Evolutionary conservation across 1,140 invertebrate genomes (phyloP).

Genomic region (Agraylea sexmaculata): DNA sequence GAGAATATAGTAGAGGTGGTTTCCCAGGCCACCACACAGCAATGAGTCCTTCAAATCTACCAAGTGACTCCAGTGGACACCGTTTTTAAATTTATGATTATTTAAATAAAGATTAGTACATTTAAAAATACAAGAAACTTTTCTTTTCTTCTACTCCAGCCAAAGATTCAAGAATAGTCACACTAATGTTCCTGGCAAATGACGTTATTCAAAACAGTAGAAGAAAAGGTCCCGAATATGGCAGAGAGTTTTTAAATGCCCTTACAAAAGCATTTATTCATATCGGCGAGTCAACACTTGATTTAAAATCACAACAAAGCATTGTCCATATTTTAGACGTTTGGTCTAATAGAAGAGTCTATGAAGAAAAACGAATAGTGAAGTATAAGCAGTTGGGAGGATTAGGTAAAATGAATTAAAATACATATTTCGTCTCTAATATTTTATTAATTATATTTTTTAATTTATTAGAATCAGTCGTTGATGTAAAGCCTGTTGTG

Average conservation of each 20-base stretch:
- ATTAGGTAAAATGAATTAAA: slow-evolving; percentile 6
- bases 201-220: slow-evolving; percentile 98
- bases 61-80: no score
- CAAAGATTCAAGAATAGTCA: slow-evolving; percentile 76
- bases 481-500: no score
- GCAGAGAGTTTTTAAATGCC: slow-evolving; percentile 68
- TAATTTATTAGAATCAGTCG: no score
- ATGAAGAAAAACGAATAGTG: slow-evolving; percentile 62
- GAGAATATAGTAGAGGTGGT: no score
- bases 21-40: no score
- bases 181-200: slow-evolving; percentile 95
- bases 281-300: slow-evolving; percentile 55
- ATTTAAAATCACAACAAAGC: slow-evolving; percentile 65
- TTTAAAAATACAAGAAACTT: no score
- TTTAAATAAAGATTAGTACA: no score
- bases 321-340: slow-evolving; percentile 74
- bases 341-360: slow-evolving; percentile 87
- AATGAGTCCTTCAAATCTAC: no score
- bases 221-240: slow-evolving; percentile 94
- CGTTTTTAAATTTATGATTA: no score
- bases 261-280: slow-evolving; percentile 71
- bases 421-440: not conserved
- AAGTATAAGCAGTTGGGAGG: slow-evolving; percentile 55
- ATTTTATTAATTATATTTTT: not conserved
- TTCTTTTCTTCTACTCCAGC: slow-evolving; percentile 62